A percentile compares a stretch with the other conserved stretches of the same genome.
Conservation (phyloP, 2,888 invertebrate species). For the Gastrophysa polygoni region DNA sequence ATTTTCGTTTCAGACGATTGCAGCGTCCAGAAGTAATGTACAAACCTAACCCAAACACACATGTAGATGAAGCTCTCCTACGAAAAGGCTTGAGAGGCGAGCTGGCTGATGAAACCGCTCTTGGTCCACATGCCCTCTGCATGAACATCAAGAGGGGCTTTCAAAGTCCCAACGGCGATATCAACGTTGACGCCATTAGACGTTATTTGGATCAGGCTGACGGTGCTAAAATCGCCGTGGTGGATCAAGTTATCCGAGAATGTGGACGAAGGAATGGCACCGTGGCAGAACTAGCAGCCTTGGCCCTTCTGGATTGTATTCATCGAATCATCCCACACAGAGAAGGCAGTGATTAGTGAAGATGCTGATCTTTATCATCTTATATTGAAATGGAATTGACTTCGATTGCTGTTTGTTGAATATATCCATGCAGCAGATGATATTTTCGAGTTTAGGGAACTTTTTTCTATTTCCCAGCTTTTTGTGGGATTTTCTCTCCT, state of each 20-base stretch:
- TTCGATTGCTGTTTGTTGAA: too few relatives aligned
- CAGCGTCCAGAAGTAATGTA: neutral
- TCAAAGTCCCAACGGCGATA: constrained; percentile 5
- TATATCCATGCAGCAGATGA: too few relatives aligned
- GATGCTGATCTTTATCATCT: too few relatives aligned
- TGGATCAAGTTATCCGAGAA: neutral
- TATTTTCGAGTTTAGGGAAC: too few relatives aligned
- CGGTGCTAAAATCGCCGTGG: neutral
- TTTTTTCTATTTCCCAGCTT: too few relatives aligned
- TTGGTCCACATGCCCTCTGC: constrained; percentile 9
- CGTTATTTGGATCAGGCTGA: neutral
- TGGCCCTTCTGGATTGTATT: constrained; percentile 8
- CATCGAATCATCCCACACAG: neutral
- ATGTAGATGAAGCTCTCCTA: neutral
- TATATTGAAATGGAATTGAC: too few relatives aligned
- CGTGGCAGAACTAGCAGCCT: constrained; percentile 3
- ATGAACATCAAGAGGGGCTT: constrained; percentile 9
- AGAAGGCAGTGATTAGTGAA: too few relatives aligned
- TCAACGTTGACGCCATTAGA: constrained; percentile 1
- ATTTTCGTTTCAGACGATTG: too few relatives aligned
- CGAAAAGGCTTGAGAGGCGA: neutral
- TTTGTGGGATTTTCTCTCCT: too few relatives aligned
- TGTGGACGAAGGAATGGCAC: constrained; percentile 9
- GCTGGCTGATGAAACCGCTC: neutral
- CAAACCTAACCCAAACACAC: neutral